Evolutionary conservation across 2,797 vertebrate genomes (phyloP).

Genomic region (Malacoraja senta): DNA sequence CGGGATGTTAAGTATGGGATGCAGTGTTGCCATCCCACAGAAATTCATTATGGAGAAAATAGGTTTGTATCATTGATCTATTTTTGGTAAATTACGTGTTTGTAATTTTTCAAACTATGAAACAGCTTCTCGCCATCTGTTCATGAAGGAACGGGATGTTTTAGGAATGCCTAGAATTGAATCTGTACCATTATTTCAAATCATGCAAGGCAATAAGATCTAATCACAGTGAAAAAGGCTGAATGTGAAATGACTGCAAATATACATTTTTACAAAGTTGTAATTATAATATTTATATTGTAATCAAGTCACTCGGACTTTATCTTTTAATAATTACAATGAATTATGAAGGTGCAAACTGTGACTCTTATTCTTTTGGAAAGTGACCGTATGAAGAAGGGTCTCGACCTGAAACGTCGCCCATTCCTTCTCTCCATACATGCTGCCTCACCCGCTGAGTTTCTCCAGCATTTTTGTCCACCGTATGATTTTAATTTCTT

Average conservation of each 20-base stretch:
- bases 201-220: not conserved
- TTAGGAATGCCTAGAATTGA: not conserved
- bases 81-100: not conserved
- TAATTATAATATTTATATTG: not conserved
- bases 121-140: not conserved
- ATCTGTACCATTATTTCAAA: not conserved
- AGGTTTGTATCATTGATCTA: slow-evolving; percentile 56
- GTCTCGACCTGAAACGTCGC: too few relatives aligned
- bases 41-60: slow-evolving; percentile 58
- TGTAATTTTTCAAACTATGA: not conserved
- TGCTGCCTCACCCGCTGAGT: too few relatives aligned
- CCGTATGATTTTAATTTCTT: too few relatives aligned
- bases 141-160: not conserved
- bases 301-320: not conserved
- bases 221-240: not conserved
- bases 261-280: not conserved
- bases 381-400: not conserved
- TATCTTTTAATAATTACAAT: not conserved
- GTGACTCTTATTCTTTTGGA: not conserved
- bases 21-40: slow-evolving; percentile 61
- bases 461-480: not conserved
- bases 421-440: too few relatives aligned
- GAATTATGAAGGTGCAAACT: not conserved
- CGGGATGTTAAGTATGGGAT: slow-evolving; percentile 61
- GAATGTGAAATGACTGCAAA: not conserved